phyloP scores from a whole-genome alignment of 2,797 vertebrate species.

The Megaceryle alcyon region DNA sequence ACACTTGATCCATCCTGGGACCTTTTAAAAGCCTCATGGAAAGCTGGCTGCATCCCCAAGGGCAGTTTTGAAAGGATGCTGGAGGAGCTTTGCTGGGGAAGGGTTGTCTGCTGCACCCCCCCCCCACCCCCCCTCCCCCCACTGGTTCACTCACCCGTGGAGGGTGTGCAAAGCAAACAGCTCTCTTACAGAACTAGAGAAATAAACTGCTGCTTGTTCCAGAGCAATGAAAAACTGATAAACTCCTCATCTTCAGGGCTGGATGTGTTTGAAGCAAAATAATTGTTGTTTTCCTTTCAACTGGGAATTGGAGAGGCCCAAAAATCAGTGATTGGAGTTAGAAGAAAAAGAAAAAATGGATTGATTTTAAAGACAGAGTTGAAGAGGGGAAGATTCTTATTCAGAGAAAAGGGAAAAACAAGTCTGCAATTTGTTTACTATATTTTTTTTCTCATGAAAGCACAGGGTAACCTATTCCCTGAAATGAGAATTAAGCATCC shows the following conservation, averaged over 20 bases:
- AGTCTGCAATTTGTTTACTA: neutral
- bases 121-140: accelerated
- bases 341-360: neutral
- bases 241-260: conserved; percentile 14
- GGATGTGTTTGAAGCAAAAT: conserved; percentile 2
- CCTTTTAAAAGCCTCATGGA: neutral
- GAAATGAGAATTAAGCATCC: neutral
- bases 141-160: neutral
- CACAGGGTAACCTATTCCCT: neutral
- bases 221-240: neutral
- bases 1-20: neutral
- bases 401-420: neutral
- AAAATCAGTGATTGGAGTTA: neutral
- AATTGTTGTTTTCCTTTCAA: conserved; percentile 11
- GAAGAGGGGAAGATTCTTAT: neutral
- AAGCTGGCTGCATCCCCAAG: neutral
- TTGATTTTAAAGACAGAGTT: neutral
- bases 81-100: neutral
- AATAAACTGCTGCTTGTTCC: neutral
- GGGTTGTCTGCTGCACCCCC: too few relatives aligned
- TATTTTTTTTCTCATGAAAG: neutral
- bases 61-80: neutral
- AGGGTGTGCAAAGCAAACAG: neutral
- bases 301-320: neutral
- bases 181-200: neutral